Conservation (phyloP, 2,888 invertebrate species). For the Caenorhabditis doughertyi region DNA sequence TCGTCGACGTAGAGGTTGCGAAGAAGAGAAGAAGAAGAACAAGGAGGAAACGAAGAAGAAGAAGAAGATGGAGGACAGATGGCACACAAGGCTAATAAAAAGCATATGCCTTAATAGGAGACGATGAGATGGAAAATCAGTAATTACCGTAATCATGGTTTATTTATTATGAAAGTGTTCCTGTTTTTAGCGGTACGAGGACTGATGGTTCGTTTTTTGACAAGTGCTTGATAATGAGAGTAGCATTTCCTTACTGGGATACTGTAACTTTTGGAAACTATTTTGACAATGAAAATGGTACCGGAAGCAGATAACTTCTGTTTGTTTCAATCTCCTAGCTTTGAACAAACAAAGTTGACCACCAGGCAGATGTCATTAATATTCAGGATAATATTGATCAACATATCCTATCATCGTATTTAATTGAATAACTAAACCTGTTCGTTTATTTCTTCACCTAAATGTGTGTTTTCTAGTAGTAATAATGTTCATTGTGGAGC, state of each 20-base stretch:
- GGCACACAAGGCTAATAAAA: slow-evolving; percentile 52
- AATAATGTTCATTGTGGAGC: no score
- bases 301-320: background rate
- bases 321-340: slow-evolving; percentile 11
- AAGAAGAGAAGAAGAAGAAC: background rate
- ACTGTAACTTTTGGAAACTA: no score
- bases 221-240: slow-evolving; percentile 1
- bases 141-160: slow-evolving; percentile 42
- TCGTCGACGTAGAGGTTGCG: slow-evolving; percentile 22
- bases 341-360: slow-evolving; percentile 5
- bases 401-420: no score
- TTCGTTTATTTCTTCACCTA: background rate
- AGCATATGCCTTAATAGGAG: slow-evolving; percentile 56
- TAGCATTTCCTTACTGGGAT: background rate
- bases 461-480: background rate
- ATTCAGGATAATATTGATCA: no score
- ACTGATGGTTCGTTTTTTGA: background rate
- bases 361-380: slow-evolving; percentile 4
- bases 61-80: slow-evolving; percentile 54
- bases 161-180: slow-evolving; percentile 31
- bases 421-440: no score
- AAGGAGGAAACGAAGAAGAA: slow-evolving; percentile 7
- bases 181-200: slow-evolving; percentile 11
- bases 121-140: slow-evolving; percentile 31
- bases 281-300: no score